A percentile compares a stretch with the other conserved stretches of the same genome.
These are phyloP conservation scores for Drosophila parabipectinata DNA, from an alignment of 1,140 invertebrate species.

Conservation along the genomic window DNA sequence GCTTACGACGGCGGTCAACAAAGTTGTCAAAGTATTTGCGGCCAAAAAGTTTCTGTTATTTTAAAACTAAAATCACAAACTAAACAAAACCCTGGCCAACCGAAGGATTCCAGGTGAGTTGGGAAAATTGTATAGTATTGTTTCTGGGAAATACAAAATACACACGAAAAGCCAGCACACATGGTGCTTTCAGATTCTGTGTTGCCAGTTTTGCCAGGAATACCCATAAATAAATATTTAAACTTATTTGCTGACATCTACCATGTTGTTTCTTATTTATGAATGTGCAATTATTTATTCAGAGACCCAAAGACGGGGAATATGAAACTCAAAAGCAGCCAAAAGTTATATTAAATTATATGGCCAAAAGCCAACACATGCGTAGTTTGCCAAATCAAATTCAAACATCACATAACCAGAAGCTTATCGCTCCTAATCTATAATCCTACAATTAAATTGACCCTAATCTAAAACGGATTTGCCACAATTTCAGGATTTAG, in stretches of 20 bases:
- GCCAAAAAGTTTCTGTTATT: constrained; percentile 61
- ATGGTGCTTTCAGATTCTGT: neutral
- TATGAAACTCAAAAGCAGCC: neutral
- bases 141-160: constrained; percentile 32
- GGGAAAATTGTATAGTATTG: constrained; percentile 3
- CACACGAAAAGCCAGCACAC: neutral
- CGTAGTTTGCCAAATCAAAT: neutral
- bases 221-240: neutral
- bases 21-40: constrained; percentile 62
- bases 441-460: neutral
- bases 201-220: neutral
- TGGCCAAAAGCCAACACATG: neutral
- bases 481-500: constrained; percentile 5
- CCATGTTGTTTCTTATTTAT: constrained; percentile 2
- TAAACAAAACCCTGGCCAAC: constrained; percentile 46
- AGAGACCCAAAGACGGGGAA: neutral
- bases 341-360: neutral
- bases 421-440: neutral
- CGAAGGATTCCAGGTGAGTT: constrained; percentile 15
- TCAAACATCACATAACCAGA: neutral
- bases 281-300: constrained; percentile 7
- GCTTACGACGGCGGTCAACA: constrained; percentile 30
- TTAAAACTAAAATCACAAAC: constrained; percentile 68
- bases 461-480: constrained; percentile 20
- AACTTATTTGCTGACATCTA: constrained; percentile 7